These are phyloP conservation scores for Zeus faber DNA, from an alignment of 2,113 vertebrate species.

Conservation along the genomic window DNA sequence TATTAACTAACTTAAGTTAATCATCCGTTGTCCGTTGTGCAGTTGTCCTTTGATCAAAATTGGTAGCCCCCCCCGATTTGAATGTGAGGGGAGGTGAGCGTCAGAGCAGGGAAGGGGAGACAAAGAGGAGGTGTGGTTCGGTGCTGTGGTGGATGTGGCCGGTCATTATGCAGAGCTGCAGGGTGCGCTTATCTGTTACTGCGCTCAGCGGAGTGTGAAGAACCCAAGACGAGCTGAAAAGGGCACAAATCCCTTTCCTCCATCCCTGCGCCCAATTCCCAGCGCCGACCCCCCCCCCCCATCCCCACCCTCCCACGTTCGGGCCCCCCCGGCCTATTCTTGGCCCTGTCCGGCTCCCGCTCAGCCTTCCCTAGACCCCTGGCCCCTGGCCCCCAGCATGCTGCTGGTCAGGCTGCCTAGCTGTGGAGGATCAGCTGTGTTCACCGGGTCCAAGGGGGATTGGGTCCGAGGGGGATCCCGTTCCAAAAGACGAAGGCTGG, in stretches of 20 bases:
- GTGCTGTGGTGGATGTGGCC: slow-evolving; percentile 70
- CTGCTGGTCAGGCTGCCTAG: slow-evolving; percentile 63
- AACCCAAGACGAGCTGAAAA: slow-evolving; percentile 81
- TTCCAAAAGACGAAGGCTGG: too few species aligned
- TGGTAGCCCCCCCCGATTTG: not conserved
- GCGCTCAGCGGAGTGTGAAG: slow-evolving; percentile 81
- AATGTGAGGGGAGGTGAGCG: slow-evolving; percentile 17
- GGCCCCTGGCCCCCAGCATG: slow-evolving; percentile 61
- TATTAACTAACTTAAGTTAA: slow-evolving; percentile 6
- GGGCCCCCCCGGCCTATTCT: not conserved
- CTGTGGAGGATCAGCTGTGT: slow-evolving; percentile 78
- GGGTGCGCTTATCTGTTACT: slow-evolving; percentile 85
- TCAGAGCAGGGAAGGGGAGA: slow-evolving; percentile 22
- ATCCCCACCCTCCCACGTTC: slow-evolving; percentile 18
- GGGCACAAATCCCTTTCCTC: slow-evolving; percentile 67
- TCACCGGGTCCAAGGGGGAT: slow-evolving; percentile 51
- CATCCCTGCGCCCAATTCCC: slow-evolving; percentile 24
- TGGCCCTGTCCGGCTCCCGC: slow-evolving; percentile 38
- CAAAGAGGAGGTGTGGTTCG: slow-evolving; percentile 34
- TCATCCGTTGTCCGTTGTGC: slow-evolving; percentile 18
- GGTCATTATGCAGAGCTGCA: slow-evolving; percentile 82
- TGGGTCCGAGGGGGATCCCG: slow-evolving; percentile 55
- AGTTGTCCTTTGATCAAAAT: slow-evolving; percentile 11
- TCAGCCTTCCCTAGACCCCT: slow-evolving; percentile 64
- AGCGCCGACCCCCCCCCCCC: not conserved